Evolutionary conservation across 1,140 invertebrate species (phyloP), one percentile per base, ranked within the genome.

Genomic region (Parasteatoda tepidariorum): DNA sequence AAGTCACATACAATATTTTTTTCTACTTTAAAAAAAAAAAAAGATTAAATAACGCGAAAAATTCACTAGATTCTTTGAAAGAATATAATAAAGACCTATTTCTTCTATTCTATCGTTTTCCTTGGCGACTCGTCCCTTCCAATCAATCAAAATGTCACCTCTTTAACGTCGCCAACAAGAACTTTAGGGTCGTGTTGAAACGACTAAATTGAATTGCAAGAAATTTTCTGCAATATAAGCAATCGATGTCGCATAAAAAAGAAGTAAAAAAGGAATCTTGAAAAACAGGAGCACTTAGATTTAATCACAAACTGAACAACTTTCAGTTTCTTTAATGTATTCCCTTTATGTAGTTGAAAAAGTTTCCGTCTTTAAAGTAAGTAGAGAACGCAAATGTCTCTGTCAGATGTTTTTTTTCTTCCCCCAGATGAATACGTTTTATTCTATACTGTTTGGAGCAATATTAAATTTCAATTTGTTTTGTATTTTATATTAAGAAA

Each of bases 91-190:
- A 64, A 11, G 7, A 30, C 24, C 61, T 64, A 34, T 55, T 28
- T 57, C 68, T 71, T 71, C 41, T 33, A 26, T 9, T 15, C 38
- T 18, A 48, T 18, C 38, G 9, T 48, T 48, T 18, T 48, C 38
- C 38, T 57, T 57, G 33, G 38, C 38, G 38, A 48, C 38, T 74
- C 55, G 71, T 74, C 55, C 33, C 9, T 28, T 57, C 71, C 71
- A 74, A 74, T 74, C 71, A 74, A 74, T 74, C 71, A 74, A 74
- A 74, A 61, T 74, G 71, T 74, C 55, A 61, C 71, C 30, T 24
- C 54, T 74, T 74, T 74, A 13, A 48, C 55, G 55, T n/a, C 41
- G 28, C 30, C 31, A 61, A 30, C 31, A 61, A 34, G 71, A 74
- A 74, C 71, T 74, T 74, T 34, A 26, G 59, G 71, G 55, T 57